Conservation (phyloP, 2,797 vertebrate species). For the Girardinus metallicus region DNA sequence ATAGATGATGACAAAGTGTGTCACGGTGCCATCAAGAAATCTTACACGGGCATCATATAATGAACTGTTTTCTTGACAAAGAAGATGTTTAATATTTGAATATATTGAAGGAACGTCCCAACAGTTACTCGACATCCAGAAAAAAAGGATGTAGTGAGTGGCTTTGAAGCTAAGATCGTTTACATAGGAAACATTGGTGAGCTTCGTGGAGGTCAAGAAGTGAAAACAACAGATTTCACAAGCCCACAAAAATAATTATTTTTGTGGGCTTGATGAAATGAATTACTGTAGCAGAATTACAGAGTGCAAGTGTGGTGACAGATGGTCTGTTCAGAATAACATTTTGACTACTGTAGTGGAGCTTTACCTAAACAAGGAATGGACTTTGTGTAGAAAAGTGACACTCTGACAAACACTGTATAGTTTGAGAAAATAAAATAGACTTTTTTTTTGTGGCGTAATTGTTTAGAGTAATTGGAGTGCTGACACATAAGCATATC, state of each 20-base stretch:
- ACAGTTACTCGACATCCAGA: neutral
- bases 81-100: neutral
- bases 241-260: no score
- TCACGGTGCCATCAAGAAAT: neutral
- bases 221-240: no score
- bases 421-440: neutral
- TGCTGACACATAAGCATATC: neutral
- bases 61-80: no score
- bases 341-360: neutral
- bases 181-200: neutral
- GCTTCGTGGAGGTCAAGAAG: neutral
- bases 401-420: neutral
- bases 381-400: neutral
- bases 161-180: neutral
- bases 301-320: neutral
- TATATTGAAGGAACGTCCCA: neutral
- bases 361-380: neutral
- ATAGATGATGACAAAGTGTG: neutral
- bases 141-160: neutral
- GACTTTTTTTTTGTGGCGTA: neutral
- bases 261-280: no score
- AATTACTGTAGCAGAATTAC: no score
- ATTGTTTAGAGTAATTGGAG: neutral
- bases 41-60: neutral
- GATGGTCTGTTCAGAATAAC: neutral